Evolutionary conservation across 2,797 vertebrate genomes (phyloP).

Genomic region (Anabas testudineus): DNA sequence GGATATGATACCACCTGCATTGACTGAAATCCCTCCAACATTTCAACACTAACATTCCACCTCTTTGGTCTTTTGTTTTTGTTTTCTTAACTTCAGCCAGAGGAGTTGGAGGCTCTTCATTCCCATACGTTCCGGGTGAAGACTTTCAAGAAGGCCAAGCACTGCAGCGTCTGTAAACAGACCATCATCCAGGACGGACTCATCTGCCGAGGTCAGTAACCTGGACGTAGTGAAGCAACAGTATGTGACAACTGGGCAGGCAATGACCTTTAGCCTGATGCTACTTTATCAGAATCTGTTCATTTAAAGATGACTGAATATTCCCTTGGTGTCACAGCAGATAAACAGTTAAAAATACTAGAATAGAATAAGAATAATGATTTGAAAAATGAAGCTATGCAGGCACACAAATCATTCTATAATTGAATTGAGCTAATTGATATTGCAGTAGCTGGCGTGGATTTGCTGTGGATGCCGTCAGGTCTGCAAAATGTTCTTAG

Average conservation of each 20-base stretch:
- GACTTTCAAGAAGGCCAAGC: conserved; percentile 95
- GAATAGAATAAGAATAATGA: too few species aligned
- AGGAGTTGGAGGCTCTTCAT: conserved; percentile 91
- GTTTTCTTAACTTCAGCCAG: conserved; percentile 83
- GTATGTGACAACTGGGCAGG: too few species aligned
- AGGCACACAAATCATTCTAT: too few species aligned
- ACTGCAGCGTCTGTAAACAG: conserved; percentile 93
- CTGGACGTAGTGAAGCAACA: neutral
- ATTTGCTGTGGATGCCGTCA: too few species aligned
- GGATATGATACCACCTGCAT: conserved; percentile 11
- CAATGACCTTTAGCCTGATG: too few species aligned
- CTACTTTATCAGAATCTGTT: neutral
- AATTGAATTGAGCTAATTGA: too few species aligned
- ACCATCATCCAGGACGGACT: conserved; percentile 92
- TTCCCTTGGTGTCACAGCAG: too few species aligned
- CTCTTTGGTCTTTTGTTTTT: conserved; percentile 33
- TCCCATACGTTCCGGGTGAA: conserved; percentile 94
- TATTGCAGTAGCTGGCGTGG: too few species aligned
- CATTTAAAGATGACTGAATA: too few species aligned
- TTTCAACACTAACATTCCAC: conserved; percentile 27
- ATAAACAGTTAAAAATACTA: too few species aligned
- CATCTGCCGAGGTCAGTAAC: conserved; percentile 91
- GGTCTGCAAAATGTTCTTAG: too few species aligned
- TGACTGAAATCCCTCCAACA: neutral
- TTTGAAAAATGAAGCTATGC: too few species aligned